Base-by-base conservation (phyloP, 2,113 vertebrate genomes). In the Trematomus loennbergii region DNA sequence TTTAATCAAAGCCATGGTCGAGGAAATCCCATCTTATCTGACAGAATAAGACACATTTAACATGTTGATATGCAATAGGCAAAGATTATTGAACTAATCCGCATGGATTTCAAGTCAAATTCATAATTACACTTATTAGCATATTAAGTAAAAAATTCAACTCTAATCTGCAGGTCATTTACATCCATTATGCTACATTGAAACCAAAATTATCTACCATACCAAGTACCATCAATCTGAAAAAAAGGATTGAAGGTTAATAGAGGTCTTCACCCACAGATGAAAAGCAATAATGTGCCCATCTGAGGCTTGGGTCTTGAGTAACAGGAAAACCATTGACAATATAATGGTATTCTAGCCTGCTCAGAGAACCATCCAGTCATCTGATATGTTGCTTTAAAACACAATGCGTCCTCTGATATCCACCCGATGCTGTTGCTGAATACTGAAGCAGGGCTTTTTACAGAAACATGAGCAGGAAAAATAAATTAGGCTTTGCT, bases 101-200 rank as follows among this genome's bases (percentile, higher is more conserved):
- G 60, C 43, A 72, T 36, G 81, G 61, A 76, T 87, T 81, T 71
- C 55, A 46, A 75, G 83, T 84, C 67, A 72, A 79, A 81, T 73
- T 82, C 48, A 46, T 75, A 80, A 89, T 87, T 84, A 73, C 12
- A 49, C 46, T 72, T 69, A 87, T 92, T 90, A 86, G 77, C 90
- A 93, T 91, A 89, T 88, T 81, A 78, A 90, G 91, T 83, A 78
- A 40, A 77, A 80, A 85, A 85, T 72, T 73, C 61, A 72, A 22
- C 64, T 58, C 53, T 86, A 83, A 87, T 91, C 82, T 78, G 75
- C 29, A 69, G 73, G 60, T 52, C 83, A 82, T 88, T 91, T 72
- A 57, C 46, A 60, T 25, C 52, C 79, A 76, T 59, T 65, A 45
- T 45, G 64, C 64, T 63, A 36, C 46, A 75, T 17, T 75, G 46